Evolutionary conservation across 2,113 vertebrate genomes (phyloP).

Genomic region (Scolopax mira): DNA sequence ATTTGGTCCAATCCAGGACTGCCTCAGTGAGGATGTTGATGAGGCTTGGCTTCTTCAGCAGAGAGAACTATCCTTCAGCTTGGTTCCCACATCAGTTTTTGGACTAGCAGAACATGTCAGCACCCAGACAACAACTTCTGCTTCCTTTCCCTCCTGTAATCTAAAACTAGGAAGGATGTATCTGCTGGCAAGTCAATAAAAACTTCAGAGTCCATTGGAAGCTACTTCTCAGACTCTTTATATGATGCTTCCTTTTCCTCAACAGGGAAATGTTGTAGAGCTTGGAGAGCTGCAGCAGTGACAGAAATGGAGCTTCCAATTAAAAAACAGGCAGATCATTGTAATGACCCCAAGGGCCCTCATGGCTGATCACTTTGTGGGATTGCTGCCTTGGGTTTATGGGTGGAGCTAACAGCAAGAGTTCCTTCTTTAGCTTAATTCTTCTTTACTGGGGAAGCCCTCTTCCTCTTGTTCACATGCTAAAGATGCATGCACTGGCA

Average conservation of each 20-base stretch:
- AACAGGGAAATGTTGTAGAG: neutral
- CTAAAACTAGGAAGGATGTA: neutral
- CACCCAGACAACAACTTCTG: neutral
- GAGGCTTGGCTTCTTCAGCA: conserved; percentile 5
- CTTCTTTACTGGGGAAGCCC: neutral
- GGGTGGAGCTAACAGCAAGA: neutral
- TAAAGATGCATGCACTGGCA: neutral
- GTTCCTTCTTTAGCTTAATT: neutral
- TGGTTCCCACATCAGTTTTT: neutral
- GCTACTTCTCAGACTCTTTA: neutral
- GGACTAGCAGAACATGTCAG: neutral
- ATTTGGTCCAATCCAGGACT: neutral
- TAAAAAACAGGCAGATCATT: neutral
- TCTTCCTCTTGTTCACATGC: accelerated
- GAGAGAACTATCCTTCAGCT: neutral
- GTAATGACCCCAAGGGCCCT: neutral
- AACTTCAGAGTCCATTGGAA: neutral
- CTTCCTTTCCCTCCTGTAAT: conserved; percentile 13
- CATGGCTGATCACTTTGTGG: neutral
- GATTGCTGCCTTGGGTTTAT: neutral
- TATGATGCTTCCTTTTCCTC: neutral
- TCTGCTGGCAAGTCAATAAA: neutral
- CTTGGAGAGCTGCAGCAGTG: neutral
- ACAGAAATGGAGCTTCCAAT: neutral
- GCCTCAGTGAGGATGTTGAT: neutral